Base-by-base conservation (phyloP, 1,140 invertebrate genomes). In the Drosophila fuyamai region DNA sequence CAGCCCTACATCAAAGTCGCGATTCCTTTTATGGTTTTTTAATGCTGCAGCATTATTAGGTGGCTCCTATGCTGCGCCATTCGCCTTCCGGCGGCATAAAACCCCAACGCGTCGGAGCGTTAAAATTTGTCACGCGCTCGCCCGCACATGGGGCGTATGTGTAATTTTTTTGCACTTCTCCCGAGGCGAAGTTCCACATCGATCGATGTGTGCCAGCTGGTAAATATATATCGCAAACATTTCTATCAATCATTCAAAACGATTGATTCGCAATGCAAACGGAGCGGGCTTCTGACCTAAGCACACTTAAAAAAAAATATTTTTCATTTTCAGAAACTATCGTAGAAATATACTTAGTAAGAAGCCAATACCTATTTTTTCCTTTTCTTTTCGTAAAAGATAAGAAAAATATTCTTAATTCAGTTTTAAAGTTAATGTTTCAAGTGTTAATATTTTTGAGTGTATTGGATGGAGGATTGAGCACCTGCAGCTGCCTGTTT, bases 231-330 rank as follows among this genome's bases (percentile, higher is more conserved):
- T 84, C 67, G 56, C 76, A 84, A 88, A 88, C 80, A 89, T 88
- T 88, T 88, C 84, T 88, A 88, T 89, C 83, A 89, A 88, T 88
- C 83, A 89, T 88, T 88, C 83, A 88, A 71, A 84, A 58, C 83
- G 84, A 88, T 88, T 88, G 83, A 88, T 89, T 89, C 73, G 57
- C 74, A 86, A 86, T 86, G 82, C 81, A 85, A 85, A 78, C 81
- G 56, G 63, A 85, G 48, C 47, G 36, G 47, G 14, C 51, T 38
- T 51, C 48, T 51, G 29, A 51, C 48, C 48, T 29, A 27, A 74
- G 51, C 29, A 18, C 47, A 32, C 47, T 48, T 29, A 13, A 2
- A 29, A 2, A 29, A n/a, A 48, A 48, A 48, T 29, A 8, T 2
- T 23, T 13, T 27, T 13, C 14, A n/a, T 6, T 7, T 32, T 32